Base-by-base conservation (phyloP, 2,888 invertebrate genomes). In the Eupithecia abbreviata region DNA sequence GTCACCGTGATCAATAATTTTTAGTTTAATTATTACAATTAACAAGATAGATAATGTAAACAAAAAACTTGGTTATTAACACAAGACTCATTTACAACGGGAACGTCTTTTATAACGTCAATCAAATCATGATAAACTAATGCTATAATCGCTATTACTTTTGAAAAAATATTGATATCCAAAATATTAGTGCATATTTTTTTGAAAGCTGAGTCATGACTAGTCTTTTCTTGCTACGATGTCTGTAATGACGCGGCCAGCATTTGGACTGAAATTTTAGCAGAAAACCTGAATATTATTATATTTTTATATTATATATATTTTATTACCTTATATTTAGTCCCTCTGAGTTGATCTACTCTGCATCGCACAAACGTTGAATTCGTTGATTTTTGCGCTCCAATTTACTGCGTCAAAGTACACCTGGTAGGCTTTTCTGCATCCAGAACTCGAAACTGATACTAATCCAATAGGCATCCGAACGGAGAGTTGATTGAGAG, bases 381-480 rank as follows among this genome's bases (percentile, higher is more conserved):
- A 18, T 58, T 18, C 7, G 2, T 18, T 62, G 30, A 9, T 62
- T 58, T 58, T 18, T 12, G 18, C 30, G 62, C 30, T 62, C 30
- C 62, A 62, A 30, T 62, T 62, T 4, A 62, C 62, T 10, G 1
- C 18, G 58, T 58, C 58, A 18, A 10, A 30, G 30, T 10, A 62
- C 30, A 51, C 51, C 6, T 30, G 62, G 30, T 62, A 18, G 62
- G 30, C 62, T 18, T 62, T 30, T 62, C 62, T 58, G 58, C 10
- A 58, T 10, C 58, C 58, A 58, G 58, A 58, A 30, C 43, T 67
- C 15, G 66, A 67, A 43, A 45, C 68, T 49, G 70, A 71, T 74
- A 51, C 74, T 71, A 70, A 74, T 71, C 75, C 67, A 71, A 75
- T 65, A 65, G 71, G 43, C 55, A 75, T 51, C 43, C 66, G 45